These are phyloP conservation scores for Brachionus plicatilis DNA, from an alignment of 1,140 invertebrate species.

Conservation along the genomic window DNA sequence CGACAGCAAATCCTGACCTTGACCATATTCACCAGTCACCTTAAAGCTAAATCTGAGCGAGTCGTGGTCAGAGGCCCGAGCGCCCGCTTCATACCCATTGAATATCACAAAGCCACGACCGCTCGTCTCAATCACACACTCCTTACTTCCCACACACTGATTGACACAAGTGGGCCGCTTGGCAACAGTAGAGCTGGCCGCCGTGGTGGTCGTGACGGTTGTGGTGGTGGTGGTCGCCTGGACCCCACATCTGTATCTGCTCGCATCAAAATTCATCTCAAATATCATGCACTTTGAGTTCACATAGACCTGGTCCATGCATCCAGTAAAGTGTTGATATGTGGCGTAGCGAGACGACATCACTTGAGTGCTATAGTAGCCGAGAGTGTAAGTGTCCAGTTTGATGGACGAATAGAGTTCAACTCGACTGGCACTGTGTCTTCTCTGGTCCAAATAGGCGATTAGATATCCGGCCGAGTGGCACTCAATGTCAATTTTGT, in stretches of 20 bases:
- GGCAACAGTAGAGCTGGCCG: not conserved
- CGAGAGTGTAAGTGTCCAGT: constrained; percentile 19
- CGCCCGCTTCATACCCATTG: not conserved
- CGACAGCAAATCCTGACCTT: constrained; percentile 13
- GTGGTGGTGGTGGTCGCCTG: not conserved
- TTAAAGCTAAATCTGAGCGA: not conserved
- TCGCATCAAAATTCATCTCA: not conserved
- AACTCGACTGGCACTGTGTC: not conserved
- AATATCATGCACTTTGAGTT: constrained; percentile 19
- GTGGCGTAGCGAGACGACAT: not conserved
- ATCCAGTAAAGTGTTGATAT: not conserved
- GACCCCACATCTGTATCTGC: not conserved
- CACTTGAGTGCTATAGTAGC: constrained; percentile 7
- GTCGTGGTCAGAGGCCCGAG: not conserved
- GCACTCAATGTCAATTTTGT: constrained; percentile 1
- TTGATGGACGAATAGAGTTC: not conserved
- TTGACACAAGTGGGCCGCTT: not conserved
- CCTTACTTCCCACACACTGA: not conserved
- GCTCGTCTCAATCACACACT: not conserved
- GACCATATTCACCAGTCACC: not conserved
- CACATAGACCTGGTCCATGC: constrained; percentile 5
- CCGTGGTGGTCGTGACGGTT: not conserved
- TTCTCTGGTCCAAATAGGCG: not conserved
- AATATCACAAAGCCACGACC: not conserved
- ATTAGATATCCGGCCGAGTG: not conserved